Conservation (phyloP, 2,797 vertebrate genomes). For the Mus minutoides region DNA sequence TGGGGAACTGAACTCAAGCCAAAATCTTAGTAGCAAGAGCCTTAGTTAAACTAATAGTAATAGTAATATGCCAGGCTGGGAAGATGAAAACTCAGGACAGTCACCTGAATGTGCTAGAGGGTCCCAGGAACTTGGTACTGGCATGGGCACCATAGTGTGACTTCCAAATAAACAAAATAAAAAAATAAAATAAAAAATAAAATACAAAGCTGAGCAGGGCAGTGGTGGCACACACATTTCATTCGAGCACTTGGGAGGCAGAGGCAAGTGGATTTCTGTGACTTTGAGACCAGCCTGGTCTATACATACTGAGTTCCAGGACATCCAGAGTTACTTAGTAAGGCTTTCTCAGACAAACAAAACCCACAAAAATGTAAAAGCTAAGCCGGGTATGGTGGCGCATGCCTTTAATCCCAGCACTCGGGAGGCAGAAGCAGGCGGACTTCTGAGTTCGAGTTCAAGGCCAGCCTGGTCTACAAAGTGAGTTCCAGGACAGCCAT, state of each 20-base stretch:
- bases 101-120: background rate
- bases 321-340: too few relatives aligned
- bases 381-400: too few relatives aligned
- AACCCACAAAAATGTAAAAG: background rate
- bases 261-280: background rate
- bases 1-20: background rate
- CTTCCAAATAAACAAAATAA: background rate
- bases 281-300: background rate
- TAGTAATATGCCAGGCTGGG: background rate
- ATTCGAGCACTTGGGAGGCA: background rate
- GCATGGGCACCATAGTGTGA: background rate
- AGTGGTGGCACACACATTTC: background rate
- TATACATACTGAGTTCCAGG: too few relatives aligned
- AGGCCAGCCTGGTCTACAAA: background rate
- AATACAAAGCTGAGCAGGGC: background rate
- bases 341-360: too few relatives aligned
- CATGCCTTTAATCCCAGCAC: background rate
- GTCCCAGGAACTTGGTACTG: background rate
- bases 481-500: background rate
- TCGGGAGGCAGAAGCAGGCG: background rate
- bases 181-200: background rate
- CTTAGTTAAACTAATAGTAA: background rate
- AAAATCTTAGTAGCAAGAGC: background rate
- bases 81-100: background rate
- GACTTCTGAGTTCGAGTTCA: background rate